phyloP scores from a whole-genome alignment of 2,797 vertebrate genomes.

The Lophius americanus region DNA sequence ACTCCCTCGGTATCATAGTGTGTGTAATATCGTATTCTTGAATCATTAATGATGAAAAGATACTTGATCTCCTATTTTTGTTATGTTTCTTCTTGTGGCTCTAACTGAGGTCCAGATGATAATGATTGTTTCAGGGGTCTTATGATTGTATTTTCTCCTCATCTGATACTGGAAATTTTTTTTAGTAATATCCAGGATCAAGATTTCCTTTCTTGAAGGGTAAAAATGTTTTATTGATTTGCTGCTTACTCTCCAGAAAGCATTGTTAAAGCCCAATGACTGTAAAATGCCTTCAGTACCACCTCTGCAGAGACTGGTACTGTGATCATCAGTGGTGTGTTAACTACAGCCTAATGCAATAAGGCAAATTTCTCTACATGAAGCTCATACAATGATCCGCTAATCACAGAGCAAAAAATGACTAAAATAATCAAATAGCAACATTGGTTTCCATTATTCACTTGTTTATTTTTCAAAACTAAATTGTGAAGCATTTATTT shows the following conservation, averaged over 20 bases:
- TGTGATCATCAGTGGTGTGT: too few relatives aligned
- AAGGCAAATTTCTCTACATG: not conserved
- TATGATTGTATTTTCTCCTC: not conserved
- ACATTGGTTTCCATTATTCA: too few relatives aligned
- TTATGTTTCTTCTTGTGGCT: too few relatives aligned
- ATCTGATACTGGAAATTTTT: not conserved
- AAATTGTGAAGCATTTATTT: not conserved
- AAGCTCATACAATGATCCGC: not conserved
- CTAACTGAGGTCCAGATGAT: too few relatives aligned
- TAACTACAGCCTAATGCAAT: not conserved
- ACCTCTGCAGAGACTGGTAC: not conserved
- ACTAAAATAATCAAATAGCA: too few relatives aligned
- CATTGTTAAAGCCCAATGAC: slow-evolving; percentile 8
- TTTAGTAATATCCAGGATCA: not conserved
- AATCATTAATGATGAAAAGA: not conserved
- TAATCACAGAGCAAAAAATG: not conserved
- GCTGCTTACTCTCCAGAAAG: slow-evolving; percentile 7
- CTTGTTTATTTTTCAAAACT: too few relatives aligned
- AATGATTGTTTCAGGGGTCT: too few relatives aligned
- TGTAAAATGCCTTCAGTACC: not conserved
- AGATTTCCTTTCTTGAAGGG: not conserved
- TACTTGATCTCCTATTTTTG: too few relatives aligned
- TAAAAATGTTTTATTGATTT: not conserved
- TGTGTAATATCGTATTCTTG: not conserved
- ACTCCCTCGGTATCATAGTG: not conserved